Base-by-base conservation (phyloP, 2,888 invertebrate species). In the Tenodera sinensis region DNA sequence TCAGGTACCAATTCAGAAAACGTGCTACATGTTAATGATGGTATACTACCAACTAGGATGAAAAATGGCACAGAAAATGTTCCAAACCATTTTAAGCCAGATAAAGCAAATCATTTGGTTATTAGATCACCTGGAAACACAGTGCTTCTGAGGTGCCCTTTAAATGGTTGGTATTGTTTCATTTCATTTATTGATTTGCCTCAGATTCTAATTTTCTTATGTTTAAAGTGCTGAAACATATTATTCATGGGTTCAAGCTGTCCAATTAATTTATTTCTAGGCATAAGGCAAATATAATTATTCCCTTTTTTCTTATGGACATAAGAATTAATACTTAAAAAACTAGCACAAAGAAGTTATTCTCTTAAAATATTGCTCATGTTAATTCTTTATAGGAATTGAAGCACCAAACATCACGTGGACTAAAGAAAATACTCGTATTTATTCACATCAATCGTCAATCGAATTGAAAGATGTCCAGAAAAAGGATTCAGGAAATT, bases 51-150 rank as follows among this genome's bases (percentile, higher is more conserved):
- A 93, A 14, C 89, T 28, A 91, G 91, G 14, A 89, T 89, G 42
- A 89, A 94, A 94, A 14, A 93, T 92, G 91, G 94, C 93, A 91
- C 94, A 93, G 91, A 94, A 92, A 28, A 94, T 93, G 92, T 92
- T 2, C 94, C 94, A 0, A 91, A 91, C 28, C 94, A 95, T 91
- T 93, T 92, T 82, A 94, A 93, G 90, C 92, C 92, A 3, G 94
- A 94, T 90, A 93, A 93, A 90, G 93, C 95, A 93, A 93, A 93
- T 85, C 92, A 92, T 84, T 92, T 94, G 28, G 92, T 94, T 12
- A 94, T 96, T 90, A 97, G 96, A 92, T 97, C 97, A 0, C 97
- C 97, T 42, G 98, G 97, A 1, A 97, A 96, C 91, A 96, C 96
- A 92, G 94, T 97, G 3, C 95, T 95, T 91, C 93, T 98, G 1